phyloP scores from a whole-genome alignment of 2,797 vertebrate genomes.

The Steatocranus sp. region DNA sequence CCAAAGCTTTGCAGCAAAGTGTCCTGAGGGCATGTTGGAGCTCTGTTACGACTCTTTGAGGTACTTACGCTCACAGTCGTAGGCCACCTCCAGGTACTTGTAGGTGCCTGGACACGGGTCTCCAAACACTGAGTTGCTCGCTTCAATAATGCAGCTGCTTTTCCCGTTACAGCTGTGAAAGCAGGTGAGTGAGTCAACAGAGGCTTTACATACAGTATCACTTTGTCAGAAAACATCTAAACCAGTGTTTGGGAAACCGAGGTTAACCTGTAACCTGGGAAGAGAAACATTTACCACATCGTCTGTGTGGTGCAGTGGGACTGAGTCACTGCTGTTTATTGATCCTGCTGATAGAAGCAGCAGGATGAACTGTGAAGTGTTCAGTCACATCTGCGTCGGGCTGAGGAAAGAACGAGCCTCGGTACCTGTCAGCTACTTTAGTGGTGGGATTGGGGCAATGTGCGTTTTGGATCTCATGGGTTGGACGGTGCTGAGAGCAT shows the following conservation, averaged over 20 bases:
- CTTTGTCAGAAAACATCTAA: background rate
- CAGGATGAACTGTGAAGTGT: background rate
- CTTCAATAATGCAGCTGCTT: background rate
- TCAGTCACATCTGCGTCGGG: accelerated
- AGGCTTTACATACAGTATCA: background rate
- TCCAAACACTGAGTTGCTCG: background rate
- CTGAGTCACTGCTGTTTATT: accelerated
- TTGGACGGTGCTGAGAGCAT: accelerated
- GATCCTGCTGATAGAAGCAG: background rate
- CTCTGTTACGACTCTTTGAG: background rate
- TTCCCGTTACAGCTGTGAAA: background rate
- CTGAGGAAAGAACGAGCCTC: background rate
- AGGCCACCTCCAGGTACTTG: background rate
- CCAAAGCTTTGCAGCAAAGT: background rate
- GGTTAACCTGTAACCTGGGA: background rate
- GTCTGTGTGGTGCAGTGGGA: background rate
- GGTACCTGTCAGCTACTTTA: background rate
- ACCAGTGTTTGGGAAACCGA: background rate
- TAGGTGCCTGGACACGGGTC: background rate
- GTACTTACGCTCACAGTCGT: background rate
- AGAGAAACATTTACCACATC: background rate
- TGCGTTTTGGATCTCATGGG: background rate
- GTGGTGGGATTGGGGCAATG: background rate
- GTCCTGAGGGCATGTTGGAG: background rate
- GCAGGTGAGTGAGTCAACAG: background rate